Conservation (phyloP, 2,113 vertebrate genomes). For the Suncus etruscus region DNA sequence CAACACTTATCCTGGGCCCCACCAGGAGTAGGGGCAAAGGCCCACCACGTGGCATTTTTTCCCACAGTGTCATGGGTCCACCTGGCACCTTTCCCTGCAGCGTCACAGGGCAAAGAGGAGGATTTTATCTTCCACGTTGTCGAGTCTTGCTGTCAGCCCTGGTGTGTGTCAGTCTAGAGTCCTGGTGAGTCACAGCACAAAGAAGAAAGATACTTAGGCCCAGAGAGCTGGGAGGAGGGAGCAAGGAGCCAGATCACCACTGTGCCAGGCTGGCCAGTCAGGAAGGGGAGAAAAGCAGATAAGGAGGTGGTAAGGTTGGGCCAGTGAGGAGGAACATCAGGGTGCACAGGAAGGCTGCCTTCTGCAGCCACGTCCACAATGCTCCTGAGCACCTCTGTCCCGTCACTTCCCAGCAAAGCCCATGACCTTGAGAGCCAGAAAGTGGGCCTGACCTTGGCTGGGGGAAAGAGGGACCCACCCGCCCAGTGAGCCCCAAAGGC, state of each 20-base stretch:
- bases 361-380: too few relatives aligned
- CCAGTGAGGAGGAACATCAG: neutral
- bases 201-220: neutral
- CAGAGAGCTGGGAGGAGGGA: neutral
- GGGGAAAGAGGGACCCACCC: accelerated
- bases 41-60: conserved; percentile 32
- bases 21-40: neutral
- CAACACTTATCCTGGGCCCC: too few relatives aligned
- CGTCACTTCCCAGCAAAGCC: neutral
- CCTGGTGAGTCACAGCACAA: neutral
- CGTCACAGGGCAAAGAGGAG: conserved; percentile 46
- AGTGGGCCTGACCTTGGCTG: neutral
- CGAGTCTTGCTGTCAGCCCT: neutral
- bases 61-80: too few relatives aligned
- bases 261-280: too few relatives aligned
- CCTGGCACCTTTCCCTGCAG: neutral
- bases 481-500: neutral
- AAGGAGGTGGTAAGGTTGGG: neutral
- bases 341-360: too few relatives aligned
- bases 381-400: too few relatives aligned
- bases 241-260: neutral
- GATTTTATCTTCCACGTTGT: neutral
- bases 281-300: neutral
- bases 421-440: neutral
- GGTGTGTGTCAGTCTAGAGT: neutral